Base-by-base conservation (phyloP, 2,113 vertebrate species). In the Petrocephalus microphthalmus region DNA sequence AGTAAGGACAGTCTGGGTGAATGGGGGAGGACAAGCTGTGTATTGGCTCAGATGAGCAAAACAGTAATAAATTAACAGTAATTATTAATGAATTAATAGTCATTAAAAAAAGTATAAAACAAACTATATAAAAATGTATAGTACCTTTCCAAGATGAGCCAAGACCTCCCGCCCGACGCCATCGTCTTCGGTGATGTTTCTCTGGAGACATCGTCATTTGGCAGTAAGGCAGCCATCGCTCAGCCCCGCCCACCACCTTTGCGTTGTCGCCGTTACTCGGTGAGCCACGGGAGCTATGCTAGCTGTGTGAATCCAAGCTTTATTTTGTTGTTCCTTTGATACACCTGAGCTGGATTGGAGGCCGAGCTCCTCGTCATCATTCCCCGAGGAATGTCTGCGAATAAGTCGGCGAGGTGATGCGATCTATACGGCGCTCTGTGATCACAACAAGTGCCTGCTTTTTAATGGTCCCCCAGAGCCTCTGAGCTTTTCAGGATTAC, bases 371-470 rank as follows among this genome's bases (percentile, higher is more conserved):
- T 64, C 47, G 25, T 19, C 45, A 19, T 52, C 15, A 7, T 0
- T 37, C 81, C 88, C 81, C 19, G 15, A 11, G 74, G 7, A 83
- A 83, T n/a, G n/a, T n/a, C 15, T 83, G 10, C 7, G n/a, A 45
- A 60, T 56, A 78, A 74, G 52, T 29, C 45, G 84, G 11, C 29
- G 54, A 42, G 42, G 64, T 53, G 49, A 53, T 29, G 82, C 57
- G 53, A 86, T 86, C 82, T 54, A 25, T 37, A 47, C 29, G 13
- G 0, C 17, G 78, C 56, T 88, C 87, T 64, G 56, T 60, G 53
- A 88, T 56, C 60, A 22, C 78, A 49, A 87, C 84, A 85, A 84
- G 88, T 89, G 78, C 89, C 90, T 89, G 87, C 87, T 87, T 82
- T 11, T 81, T 84, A 89, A 92, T 89, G 71, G 88, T 42, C 42